phyloP scores from a whole-genome alignment of 2,888 invertebrate species.

The Diaphora mendica region DNA sequence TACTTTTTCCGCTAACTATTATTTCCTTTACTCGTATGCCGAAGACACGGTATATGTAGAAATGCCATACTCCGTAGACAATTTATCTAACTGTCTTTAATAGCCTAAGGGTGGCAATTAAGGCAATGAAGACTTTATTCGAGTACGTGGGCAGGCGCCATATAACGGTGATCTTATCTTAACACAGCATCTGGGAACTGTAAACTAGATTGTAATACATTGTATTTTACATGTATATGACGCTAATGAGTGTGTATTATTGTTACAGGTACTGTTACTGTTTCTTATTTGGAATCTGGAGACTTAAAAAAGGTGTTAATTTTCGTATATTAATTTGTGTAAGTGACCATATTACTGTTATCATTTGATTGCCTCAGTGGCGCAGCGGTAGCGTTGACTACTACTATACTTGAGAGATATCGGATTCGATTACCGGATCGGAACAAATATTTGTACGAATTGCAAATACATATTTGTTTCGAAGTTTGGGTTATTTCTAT shows the following conservation, averaged over 20 bases:
- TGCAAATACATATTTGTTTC: too few relatives aligned
- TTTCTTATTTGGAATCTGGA: constrained; percentile 7
- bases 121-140: constrained; percentile 59
- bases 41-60: constrained; percentile 11
- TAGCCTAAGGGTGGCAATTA: constrained; percentile 56
- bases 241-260: constrained; percentile 20
- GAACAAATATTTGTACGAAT: too few relatives aligned
- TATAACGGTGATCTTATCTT: constrained; percentile 41
- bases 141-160: constrained; percentile 54
- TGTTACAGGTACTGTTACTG: constrained; percentile 45
- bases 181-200: constrained; percentile 29
- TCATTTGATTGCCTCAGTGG: neutral
- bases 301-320: neutral
- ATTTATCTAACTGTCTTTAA: constrained; percentile 26
- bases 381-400: too few relatives aligned
- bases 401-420: too few relatives aligned
- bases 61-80: constrained; percentile 26
- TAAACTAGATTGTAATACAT: constrained; percentile 16
- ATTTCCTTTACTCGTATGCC: neutral
- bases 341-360: neutral
- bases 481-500: too few relatives aligned
- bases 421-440: too few relatives aligned
- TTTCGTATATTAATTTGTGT: neutral
- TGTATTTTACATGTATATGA: constrained; percentile 12
- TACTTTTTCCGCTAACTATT: neutral